Conservation (phyloP, 2,113 vertebrate species). For the Indicator maculatus region DNA sequence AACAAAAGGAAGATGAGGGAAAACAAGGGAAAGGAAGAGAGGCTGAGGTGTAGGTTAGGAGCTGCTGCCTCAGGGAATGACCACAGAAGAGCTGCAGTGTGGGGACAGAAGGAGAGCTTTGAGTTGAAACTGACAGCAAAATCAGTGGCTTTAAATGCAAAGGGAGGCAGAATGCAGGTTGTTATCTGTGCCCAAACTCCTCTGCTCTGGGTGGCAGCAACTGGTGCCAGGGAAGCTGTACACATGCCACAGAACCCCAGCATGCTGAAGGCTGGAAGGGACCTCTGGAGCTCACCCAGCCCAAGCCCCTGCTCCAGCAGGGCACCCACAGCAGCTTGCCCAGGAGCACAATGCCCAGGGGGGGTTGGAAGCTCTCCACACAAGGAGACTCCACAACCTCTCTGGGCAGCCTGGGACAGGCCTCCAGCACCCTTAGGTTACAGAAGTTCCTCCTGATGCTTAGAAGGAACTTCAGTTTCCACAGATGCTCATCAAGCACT, state of each 20-base stretch:
- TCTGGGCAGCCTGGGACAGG: too few relatives aligned
- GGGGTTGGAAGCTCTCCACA: too few relatives aligned
- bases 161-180: not conserved
- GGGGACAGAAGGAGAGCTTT: not conserved
- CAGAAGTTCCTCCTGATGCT: too few relatives aligned
- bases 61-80: not conserved
- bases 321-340: too few relatives aligned
- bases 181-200: not conserved
- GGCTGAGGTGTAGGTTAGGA: not conserved
- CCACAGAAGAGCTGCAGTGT: fast-evolving
- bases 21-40: not conserved
- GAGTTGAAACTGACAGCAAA: not conserved
- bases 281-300: too few relatives aligned
- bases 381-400: too few relatives aligned
- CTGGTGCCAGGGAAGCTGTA: not conserved
- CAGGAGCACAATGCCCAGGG: too few relatives aligned
- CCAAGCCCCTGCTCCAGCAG: too few relatives aligned
- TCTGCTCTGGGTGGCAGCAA: not conserved
- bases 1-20: not conserved
- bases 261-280: too few relatives aligned
- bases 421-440: too few relatives aligned
- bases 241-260: fast-evolving
- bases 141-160: not conserved
- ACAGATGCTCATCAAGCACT: fast-evolving
- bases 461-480: not conserved